phyloP scores from a whole-genome alignment of 2,888 invertebrate species.

The Dorcus hopei region DNA sequence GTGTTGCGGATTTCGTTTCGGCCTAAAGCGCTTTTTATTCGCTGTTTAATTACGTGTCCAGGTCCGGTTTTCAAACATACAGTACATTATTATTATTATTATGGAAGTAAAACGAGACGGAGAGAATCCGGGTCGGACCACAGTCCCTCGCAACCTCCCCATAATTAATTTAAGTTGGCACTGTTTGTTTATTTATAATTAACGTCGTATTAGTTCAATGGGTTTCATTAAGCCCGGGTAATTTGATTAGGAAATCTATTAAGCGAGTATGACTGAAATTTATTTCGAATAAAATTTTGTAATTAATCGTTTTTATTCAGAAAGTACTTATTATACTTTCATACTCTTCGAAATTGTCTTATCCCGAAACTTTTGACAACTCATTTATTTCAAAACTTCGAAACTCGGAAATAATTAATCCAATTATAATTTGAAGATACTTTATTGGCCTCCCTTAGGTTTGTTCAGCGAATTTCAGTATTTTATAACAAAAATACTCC shows the following conservation, averaged over 20 bases:
- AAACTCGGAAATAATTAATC: conserved; percentile 38
- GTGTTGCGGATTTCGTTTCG: too few relatives aligned
- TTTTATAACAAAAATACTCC: too few relatives aligned
- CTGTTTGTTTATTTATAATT: conserved; percentile 46
- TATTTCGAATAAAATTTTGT: conserved; percentile 43
- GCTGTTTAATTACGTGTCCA: not conserved
- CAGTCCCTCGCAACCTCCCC: not conserved
- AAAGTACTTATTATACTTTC: conserved; percentile 36
- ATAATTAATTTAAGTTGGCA: conserved; percentile 37
- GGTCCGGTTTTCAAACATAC: not conserved
- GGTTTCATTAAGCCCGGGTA: conserved; percentile 44
- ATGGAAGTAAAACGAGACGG: not conserved
- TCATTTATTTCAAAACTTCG: conserved; percentile 43
- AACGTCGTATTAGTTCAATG: conserved; percentile 45
- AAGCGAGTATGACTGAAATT: conserved; percentile 42
- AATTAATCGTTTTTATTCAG: conserved; percentile 44
- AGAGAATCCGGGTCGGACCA: not conserved
- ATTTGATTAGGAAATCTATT: conserved; percentile 46
- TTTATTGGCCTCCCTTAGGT: conserved; percentile 7
- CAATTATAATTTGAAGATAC: conserved; percentile 34
- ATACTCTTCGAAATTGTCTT: conserved; percentile 4
- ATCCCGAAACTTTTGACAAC: conserved; percentile 38
- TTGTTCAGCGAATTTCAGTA: too few relatives aligned
- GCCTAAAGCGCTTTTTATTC: not conserved
- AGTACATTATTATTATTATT: not conserved